Base-by-base conservation (phyloP, 2,888 invertebrate genomes). In the Drosophila tripunctata region DNA sequence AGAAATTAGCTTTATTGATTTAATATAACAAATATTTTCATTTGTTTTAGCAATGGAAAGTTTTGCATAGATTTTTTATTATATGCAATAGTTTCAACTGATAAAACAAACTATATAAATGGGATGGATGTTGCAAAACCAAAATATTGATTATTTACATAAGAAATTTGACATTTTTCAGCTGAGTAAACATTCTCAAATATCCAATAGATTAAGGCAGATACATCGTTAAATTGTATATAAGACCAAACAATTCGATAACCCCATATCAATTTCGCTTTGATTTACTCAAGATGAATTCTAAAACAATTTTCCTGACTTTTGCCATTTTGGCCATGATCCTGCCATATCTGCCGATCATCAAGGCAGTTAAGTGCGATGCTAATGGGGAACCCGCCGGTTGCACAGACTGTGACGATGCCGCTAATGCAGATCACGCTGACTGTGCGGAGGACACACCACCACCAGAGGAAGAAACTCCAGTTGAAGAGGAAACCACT, bases 251-350 rank as follows among this genome's bases (percentile, higher is more conserved):
- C 2, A 44, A 2, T 8, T n/a, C 1, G 5, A 21, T 41, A 7
- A 4, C 5, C 22, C 2, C n/a, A 2, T 27, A 47, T 47, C 31
- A 62, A n/a, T 54, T 24, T 4, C 6, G n/a, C 17, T 7, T 44
- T 44, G 12, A 48, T 24, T 31, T n/a, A n/a, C n/a, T n/a, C n/a
- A 35, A 30, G 24, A 67, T 67, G 67, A 44, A 15, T 17, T 14
- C 10, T 0, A 51, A 36, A 47, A n/a, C 21, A 21, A 30, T 50
- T n/a, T 14, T 14, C n/a, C n/a, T 40, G 10, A 22, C 48, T n/a
- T 21, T 48, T 27, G 36, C 22, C 15, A 10, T 55, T 10, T 6
- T 67, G 30, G 54, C 35, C n/a, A 7, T 55, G 6, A 7, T 43
- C 1, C 4, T 54, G 17, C 35, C 52, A 5, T 12, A 17, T 15